Conservation (phyloP, 2,888 invertebrate genomes). For the Eupithecia abbreviata region DNA sequence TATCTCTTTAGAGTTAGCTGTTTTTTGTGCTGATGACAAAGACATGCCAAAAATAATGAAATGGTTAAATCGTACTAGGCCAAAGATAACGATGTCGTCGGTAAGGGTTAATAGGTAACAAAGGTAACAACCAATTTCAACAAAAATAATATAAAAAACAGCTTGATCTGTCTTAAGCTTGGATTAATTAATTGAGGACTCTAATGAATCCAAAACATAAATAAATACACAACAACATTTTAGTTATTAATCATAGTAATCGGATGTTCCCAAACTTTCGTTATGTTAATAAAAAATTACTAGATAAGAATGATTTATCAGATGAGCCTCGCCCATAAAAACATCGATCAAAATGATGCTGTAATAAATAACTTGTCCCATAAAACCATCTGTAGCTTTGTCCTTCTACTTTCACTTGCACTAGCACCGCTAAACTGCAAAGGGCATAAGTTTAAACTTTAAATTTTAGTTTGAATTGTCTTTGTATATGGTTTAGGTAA, state of each 20-base stretch:
- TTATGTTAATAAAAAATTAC: conserved; percentile 29
- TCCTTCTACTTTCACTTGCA: conserved; percentile 44
- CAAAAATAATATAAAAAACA: not conserved
- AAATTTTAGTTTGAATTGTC: not conserved
- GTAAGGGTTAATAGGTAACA: not conserved
- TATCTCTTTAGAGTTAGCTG: not conserved
- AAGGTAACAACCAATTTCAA: not conserved
- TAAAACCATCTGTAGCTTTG: conserved; percentile 35
- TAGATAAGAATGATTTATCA: conserved; percentile 37
- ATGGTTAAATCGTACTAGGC: too few relatives aligned
- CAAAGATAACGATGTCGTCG: not conserved
- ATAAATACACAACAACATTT: not conserved
- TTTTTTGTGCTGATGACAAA: too few relatives aligned
- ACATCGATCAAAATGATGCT: conserved; percentile 26
- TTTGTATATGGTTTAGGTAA: not conserved
- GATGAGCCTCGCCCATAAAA: conserved; percentile 31
- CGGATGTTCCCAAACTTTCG: conserved; percentile 33
- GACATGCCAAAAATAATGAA: too few relatives aligned
- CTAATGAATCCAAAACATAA: not conserved
- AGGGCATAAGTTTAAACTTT: not conserved
- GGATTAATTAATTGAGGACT: not conserved
- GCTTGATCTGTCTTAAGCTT: not conserved
- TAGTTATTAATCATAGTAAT: conserved; percentile 15
- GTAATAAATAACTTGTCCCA: conserved; percentile 29
- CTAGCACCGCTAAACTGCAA: not conserved